Evolutionary conservation across 2,888 invertebrate genomes (phyloP).

Genomic region (Isoperla grammatica): DNA sequence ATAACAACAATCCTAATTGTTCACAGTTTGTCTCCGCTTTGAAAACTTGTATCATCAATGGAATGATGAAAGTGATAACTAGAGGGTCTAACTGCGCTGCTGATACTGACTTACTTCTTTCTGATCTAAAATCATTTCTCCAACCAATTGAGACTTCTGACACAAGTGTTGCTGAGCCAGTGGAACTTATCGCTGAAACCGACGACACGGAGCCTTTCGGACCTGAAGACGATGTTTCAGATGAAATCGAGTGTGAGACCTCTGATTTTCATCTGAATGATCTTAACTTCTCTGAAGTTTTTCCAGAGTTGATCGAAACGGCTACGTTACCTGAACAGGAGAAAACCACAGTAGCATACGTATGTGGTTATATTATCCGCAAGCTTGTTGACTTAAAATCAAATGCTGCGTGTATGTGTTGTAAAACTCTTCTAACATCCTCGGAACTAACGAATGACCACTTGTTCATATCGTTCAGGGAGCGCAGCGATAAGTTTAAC

Average conservation of each 20-base stretch:
- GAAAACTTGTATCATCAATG: neutral
- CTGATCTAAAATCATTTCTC: neutral
- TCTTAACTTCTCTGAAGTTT: neutral
- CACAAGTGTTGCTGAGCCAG: neutral
- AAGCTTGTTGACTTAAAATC: constrained; percentile 1
- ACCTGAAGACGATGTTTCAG: neutral
- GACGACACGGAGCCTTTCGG: neutral
- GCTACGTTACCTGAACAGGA: neutral
- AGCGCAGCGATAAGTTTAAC: neutral
- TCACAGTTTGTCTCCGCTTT: neutral
- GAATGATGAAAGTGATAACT: neutral
- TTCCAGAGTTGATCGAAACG: neutral
- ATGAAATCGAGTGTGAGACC: constrained; percentile 1
- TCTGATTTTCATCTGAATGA: neutral
- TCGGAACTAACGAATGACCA: neutral
- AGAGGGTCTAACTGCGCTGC: neutral
- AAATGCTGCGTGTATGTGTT: neutral
- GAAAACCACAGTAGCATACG: neutral
- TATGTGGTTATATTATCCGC: neutral
- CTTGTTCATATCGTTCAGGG: neutral
- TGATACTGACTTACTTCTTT: neutral
- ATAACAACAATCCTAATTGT: neutral
- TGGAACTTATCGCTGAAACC: neutral
- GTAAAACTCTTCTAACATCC: neutral
- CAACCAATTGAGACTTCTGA: neutral